phyloP scores from a whole-genome alignment of 2,888 invertebrate genomes.

The Agrotis puta region DNA sequence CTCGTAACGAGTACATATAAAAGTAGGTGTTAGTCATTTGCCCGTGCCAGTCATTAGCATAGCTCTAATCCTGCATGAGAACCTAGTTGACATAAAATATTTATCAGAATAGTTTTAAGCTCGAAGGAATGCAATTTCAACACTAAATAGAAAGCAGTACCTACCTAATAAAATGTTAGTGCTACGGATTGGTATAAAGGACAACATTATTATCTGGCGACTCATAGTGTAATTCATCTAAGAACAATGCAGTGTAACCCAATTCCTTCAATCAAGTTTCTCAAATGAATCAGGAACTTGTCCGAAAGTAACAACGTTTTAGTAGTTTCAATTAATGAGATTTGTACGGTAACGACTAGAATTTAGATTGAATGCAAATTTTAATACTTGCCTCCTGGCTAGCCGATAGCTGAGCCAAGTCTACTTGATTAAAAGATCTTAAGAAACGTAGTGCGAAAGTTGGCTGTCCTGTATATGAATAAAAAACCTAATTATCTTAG shows the following conservation, averaged over 20 bases:
- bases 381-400: background rate
- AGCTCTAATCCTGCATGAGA: conserved; percentile 20
- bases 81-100: conserved; percentile 18
- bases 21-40: conserved; percentile 49
- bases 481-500: too few relatives aligned
- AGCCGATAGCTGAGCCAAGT: background rate
- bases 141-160: conserved; percentile 29
- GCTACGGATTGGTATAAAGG: conserved; percentile 14
- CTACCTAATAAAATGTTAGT: conserved; percentile 30
- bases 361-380: conserved; percentile 29
- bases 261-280: conserved; percentile 60
- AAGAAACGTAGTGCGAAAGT: background rate
- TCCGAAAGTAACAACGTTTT: conserved; percentile 18
- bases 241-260: conserved; percentile 57
- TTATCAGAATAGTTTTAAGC: conserved; percentile 24
- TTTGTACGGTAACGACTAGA: conserved; percentile 7
- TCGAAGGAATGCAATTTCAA: conserved; percentile 7
- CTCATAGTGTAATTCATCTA: conserved; percentile 54
- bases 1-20: conserved; percentile 25
- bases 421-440: background rate
- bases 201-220: conserved; percentile 46
- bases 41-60: conserved; percentile 29
- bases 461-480: background rate
- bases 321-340: conserved; percentile 31
- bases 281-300: conserved; percentile 51